Evolutionary conservation across 2,888 invertebrate species (phyloP).

Genomic region (Xestobium rufovillosum): DNA sequence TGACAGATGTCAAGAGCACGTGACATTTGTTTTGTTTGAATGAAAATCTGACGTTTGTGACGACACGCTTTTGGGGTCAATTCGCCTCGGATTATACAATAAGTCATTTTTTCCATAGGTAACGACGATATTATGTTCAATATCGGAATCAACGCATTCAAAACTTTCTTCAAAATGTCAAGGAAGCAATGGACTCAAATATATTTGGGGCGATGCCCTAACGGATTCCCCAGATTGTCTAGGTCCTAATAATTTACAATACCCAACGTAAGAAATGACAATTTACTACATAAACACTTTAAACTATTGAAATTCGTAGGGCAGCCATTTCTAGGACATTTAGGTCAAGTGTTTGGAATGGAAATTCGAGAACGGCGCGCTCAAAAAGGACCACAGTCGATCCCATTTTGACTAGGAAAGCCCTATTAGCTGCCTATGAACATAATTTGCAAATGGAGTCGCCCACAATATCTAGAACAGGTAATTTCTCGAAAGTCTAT

Average conservation of each 20-base stretch:
- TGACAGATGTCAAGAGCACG: no score
- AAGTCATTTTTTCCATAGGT: slow-evolving; percentile 29
- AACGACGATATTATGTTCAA: slow-evolving; percentile 27
- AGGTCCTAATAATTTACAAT: slow-evolving; percentile 76
- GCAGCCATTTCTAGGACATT: slow-evolving; percentile 69
- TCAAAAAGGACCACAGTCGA: slow-evolving; percentile 51
- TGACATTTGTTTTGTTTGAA: no score
- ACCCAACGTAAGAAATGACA: slow-evolving; percentile 67
- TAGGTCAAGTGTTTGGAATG: slow-evolving; percentile 58
- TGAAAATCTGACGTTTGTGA: no score
- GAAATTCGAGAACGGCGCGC: slow-evolving; percentile 55
- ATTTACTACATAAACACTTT: neutral
- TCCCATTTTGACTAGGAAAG: slow-evolving; percentile 66
- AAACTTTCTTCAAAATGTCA: slow-evolving; percentile 45
- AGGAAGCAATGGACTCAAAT: slow-evolving; percentile 64
- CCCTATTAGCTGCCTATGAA: slow-evolving; percentile 56
- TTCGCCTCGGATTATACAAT: slow-evolving; percentile 6
- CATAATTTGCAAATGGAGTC: slow-evolving; percentile 39
- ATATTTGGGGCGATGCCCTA: slow-evolving; percentile 82
- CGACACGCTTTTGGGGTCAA: no score
- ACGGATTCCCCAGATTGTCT: slow-evolving; percentile 68
- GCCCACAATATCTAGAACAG: slow-evolving; percentile 40
- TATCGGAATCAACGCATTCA: slow-evolving; percentile 26
- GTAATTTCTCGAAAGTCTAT: slow-evolving; percentile 39
- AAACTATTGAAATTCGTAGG: slow-evolving; percentile 45